phyloP scores from a whole-genome alignment of 2,113 vertebrate species.

The Silurus meridionalis region DNA sequence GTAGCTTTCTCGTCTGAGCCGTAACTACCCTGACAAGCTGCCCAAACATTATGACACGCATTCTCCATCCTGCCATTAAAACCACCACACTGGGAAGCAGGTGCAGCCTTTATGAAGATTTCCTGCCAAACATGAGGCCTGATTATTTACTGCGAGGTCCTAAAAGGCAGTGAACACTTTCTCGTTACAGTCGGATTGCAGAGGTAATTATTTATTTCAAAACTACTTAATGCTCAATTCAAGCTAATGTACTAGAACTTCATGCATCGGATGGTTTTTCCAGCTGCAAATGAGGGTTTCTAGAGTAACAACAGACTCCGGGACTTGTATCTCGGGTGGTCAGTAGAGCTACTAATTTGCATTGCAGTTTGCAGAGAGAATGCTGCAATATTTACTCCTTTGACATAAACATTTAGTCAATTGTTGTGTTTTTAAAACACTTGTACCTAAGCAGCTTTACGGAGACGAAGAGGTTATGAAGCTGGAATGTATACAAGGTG shows the following conservation, averaged over 20 bases:
- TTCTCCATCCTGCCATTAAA: not conserved
- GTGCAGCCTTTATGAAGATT: not conserved
- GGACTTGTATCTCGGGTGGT: not conserved
- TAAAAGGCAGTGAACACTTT: constrained; percentile 1
- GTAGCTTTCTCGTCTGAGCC: not conserved
- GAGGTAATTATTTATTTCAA: not conserved
- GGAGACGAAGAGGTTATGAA: too few species aligned
- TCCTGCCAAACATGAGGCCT: not conserved
- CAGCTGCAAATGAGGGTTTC: not conserved
- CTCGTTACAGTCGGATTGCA: not conserved
- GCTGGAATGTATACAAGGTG: too few species aligned
- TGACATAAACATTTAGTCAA: not conserved
- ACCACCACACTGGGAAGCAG: not conserved
- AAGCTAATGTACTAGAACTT: not conserved
- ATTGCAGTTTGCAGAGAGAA: not conserved
- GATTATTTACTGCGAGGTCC: constrained; percentile 3
- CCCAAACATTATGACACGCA: not conserved
- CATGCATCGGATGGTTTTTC: not conserved
- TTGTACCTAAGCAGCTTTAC: too few species aligned
- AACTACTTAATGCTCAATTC: not conserved
- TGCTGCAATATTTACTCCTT: not conserved
- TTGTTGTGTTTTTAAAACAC: too few species aligned
- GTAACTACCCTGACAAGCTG: not conserved
- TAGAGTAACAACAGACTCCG: not conserved
- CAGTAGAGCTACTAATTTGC: not conserved